Evolutionary conservation across 2,888 invertebrate species (phyloP).

Genomic region (Gortyna flavago): DNA sequence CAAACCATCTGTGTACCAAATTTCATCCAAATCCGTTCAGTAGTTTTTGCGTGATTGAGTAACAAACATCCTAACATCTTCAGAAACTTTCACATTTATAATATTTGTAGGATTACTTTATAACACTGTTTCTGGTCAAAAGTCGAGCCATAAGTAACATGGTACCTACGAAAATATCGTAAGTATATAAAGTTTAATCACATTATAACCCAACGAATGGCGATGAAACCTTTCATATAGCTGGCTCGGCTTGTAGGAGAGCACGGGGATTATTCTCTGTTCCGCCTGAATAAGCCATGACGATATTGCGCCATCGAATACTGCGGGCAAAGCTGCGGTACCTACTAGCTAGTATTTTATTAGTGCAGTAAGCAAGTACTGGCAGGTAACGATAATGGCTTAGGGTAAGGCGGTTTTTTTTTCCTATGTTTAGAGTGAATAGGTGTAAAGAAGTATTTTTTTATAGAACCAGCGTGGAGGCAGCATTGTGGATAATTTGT

Average conservation of each 20-base stretch:
- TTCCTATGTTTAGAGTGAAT: neutral
- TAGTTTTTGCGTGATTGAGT: too few relatives aligned
- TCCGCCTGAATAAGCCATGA: slow-evolving; percentile 55
- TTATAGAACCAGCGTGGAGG: neutral
- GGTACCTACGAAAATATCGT: neutral
- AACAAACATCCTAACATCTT: too few relatives aligned
- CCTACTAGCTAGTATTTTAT: slow-evolving; percentile 54
- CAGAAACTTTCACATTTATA: too few relatives aligned
- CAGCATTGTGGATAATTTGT: neutral
- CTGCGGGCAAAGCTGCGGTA: slow-evolving; percentile 34
- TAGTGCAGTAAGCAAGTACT: slow-evolving; percentile 23
- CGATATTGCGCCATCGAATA: slow-evolving; percentile 50
- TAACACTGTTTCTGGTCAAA: neutral
- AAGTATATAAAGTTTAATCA: slow-evolving; percentile 32
- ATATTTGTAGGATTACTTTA: too few relatives aligned
- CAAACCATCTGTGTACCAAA: too few relatives aligned
- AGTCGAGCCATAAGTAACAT: neutral
- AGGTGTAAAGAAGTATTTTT: slow-evolving; percentile 2
- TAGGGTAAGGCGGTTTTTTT: neutral
- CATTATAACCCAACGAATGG: slow-evolving; percentile 16
- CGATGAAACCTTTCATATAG: slow-evolving; percentile 45
- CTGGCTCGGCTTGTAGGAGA: slow-evolving; percentile 30
- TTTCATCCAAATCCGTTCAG: too few relatives aligned
- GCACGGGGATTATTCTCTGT: slow-evolving; percentile 49
- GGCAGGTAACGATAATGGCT: slow-evolving; percentile 25